Base-by-base conservation (phyloP, 2,797 vertebrate species). In the Meriones psammophilus region DNA sequence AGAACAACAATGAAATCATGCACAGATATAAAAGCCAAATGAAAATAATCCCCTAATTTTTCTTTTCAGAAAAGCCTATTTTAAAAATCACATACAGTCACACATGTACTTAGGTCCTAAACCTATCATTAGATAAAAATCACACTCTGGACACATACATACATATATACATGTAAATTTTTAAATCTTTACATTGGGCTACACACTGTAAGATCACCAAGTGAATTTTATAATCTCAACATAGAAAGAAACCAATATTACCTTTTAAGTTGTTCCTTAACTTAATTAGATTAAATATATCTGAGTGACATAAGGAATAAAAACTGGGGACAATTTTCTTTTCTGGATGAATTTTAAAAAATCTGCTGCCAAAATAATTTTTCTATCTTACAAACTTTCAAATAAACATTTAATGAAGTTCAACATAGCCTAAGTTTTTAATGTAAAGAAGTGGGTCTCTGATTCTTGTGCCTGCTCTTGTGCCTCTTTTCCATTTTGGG, bases 1-100 rank as follows among this genome's bases (percentile, higher is more conserved):
- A 85, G 36, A 92, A 74, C 1, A 86, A 39, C 9, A 95, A 87
- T 83, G 17, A 84, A 87, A 87, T 92, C 36, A 83, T 76, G 24
- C 8, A n/a, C 5, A 89, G 33, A 87, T 54, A 36, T 78, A 13
- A 94, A 92, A 24, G 96, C 3, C 42, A 77, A 81, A 92, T 68
- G 50, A 88, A 92, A 80, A 84, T 1, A n/a, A 77, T 68, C 87
- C 17, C 28, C 5, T 94, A 64, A 84, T 13, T 87, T 86, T 83
- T 28, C 46, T 89, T 89, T 69, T 91, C 18, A 87, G 36, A 58
- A 60, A 0, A 71, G 46, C 28, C 54, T 94, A 7, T 66, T 46
- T 91, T 95, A 12, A 28, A 28, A 89, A 22, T 68, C 26, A 86
- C 68, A 30, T 54, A 58, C 1, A 66, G 36, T n/a, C 30, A 33